Evolutionary conservation across 2,113 vertebrate genomes (phyloP).

Genomic region (Triplophysa tibetana): DNA sequence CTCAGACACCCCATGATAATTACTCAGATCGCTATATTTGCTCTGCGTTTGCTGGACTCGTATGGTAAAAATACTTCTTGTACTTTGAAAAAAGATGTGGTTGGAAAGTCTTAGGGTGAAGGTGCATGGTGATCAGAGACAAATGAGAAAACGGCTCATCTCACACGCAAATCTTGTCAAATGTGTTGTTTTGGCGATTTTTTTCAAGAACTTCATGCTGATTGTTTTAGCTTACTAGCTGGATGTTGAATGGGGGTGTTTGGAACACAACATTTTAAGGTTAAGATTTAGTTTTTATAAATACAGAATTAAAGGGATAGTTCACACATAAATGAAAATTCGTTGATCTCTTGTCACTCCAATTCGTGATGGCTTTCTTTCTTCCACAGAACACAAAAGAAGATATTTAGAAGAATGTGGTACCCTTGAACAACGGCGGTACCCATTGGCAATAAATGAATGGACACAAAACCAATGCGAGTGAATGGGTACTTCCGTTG

Average conservation of each 20-base stretch:
- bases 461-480: too few species aligned
- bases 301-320: too few species aligned
- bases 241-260: not conserved
- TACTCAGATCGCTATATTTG: conserved; percentile 12
- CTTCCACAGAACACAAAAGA: too few species aligned
- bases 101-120: conserved; percentile 39
- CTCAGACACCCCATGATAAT: conserved; percentile 6
- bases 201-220: not conserved
- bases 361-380: too few species aligned
- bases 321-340: too few species aligned
- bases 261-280: not conserved
- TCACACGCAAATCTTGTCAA: not conserved
- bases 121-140: conserved; percentile 2
- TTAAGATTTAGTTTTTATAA: not conserved
- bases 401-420: too few species aligned
- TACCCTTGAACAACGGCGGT: too few species aligned
- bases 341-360: too few species aligned
- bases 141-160: not conserved
- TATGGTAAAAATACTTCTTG: not conserved
- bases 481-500: too few species aligned
- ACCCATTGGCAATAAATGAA: too few species aligned
- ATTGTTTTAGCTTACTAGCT: too few species aligned
- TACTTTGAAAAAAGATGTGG: conserved; percentile 28
- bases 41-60: not conserved
- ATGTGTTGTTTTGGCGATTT: conserved; percentile 1